Evolutionary conservation across 2,113 vertebrate genomes (phyloP), one percentile per base, ranked within the genome.

Genomic region (Pleuronectes platessa): DNA sequence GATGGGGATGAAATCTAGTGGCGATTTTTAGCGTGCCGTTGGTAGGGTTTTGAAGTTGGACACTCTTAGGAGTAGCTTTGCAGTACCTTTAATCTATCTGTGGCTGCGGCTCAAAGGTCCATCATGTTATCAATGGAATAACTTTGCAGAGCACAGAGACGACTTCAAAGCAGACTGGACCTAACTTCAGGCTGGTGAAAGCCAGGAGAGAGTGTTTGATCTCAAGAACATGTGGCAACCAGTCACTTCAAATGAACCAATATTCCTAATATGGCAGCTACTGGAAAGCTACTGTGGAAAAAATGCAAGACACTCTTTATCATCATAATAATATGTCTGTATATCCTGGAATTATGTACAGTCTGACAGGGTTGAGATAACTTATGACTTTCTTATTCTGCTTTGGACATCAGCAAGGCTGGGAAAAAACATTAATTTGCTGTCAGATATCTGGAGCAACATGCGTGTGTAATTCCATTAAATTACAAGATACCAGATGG

Each of bases 81-180:
- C 70, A 51, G 42, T 78, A 77, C 74, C 89, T 90, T 92, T 89
- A 88, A 90, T 88, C 83, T 89, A 64, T 47, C 15, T 40, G 79
- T 71, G 79, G 63, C 58, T 51, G 68, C 71, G 21, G 54, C 82
- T 78, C 66, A 82, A 73, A 76, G 62, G 37, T 84, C 71, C 78
- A 81, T 83, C 45, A 60, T 49, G 56, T 73, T 81, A 78, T 86
- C 84, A 72, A 58, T 67, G 55, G 67, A 84, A 77, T 84, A 89
- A 84, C 78, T 90, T 85, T 37, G 51, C 42, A 24, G 61, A 63
- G 72, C 81, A 88, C 68, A 88, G 80, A 79, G 68, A 76, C 1
- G 14, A 68, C 87, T 88, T 91, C 82, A 90, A 91, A 85, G 83
- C 49, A 37, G 64, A 69, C 70, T 7, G 61, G 60, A 61, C 42